Percentiles rank a stretch among this genome's conserved stretches.
Conservation (phyloP, 2,113 vertebrate species). For the Hyaena hyaena region DNA sequence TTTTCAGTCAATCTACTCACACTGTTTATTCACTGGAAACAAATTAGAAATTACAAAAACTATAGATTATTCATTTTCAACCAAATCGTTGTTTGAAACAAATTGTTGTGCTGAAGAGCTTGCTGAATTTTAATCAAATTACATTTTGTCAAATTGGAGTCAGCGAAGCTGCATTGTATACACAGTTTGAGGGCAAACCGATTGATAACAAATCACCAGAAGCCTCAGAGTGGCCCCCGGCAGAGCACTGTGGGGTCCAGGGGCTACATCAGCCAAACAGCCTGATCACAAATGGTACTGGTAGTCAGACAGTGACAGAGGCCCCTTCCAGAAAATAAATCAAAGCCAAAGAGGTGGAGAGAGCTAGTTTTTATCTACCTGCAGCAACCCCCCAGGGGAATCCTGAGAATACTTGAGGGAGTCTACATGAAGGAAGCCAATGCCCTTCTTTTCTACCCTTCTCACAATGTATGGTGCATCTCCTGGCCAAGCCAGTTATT, state of each 20-base stretch:
- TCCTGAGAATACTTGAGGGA: background rate
- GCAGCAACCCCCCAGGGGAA: background rate
- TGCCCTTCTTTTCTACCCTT: background rate
- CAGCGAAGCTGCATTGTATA: background rate
- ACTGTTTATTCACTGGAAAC: slow-evolving; percentile 56
- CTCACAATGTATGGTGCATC: background rate
- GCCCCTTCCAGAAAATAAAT: background rate
- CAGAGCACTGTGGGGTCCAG: background rate
- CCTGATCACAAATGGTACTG: background rate
- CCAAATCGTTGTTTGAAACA: slow-evolving; percentile 50
- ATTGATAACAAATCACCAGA: background rate
- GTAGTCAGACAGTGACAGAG: fast-evolving
- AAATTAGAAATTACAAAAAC: slow-evolving; percentile 68
- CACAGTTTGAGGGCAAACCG: background rate
- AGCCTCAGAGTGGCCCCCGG: background rate
- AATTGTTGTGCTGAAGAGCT: slow-evolving; percentile 33
- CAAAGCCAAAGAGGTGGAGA: background rate
- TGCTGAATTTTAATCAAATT: slow-evolving; percentile 67
- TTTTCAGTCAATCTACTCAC: slow-evolving; percentile 47
- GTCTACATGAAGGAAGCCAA: background rate
- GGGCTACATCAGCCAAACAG: background rate
- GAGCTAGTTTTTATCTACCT: background rate
- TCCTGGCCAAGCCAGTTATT: background rate
- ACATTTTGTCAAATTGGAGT: slow-evolving; percentile 44
- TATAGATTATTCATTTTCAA: slow-evolving; percentile 71